A percentile compares a stretch with the other conserved stretches of the same genome.
Conservation (phyloP, 2,113 vertebrate genomes). For the Theristicus caerulescens region DNA sequence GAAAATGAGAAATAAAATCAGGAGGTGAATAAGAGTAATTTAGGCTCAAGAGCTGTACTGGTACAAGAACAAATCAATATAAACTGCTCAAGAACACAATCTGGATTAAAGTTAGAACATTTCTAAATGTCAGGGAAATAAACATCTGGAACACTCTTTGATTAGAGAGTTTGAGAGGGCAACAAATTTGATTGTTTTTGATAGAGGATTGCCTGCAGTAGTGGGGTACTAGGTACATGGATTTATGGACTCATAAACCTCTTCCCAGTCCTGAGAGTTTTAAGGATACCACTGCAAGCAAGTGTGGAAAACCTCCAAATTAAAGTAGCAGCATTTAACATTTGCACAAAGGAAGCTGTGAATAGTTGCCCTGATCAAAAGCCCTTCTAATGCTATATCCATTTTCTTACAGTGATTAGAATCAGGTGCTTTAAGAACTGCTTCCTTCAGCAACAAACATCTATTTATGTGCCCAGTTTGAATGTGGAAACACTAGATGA, state of each 20-base stretch:
- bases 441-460: slow-evolving; percentile 11
- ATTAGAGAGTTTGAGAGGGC: not conserved
- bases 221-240: not conserved
- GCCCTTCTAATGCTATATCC: not conserved
- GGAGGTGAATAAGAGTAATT: not conserved
- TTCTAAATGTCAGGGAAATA: not conserved
- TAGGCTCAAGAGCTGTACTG: not conserved
- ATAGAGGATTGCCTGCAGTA: not conserved
- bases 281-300: not conserved
- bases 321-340: not conserved
- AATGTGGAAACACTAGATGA: not conserved
- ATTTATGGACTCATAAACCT: not conserved
- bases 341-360: not conserved
- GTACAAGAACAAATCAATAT: not conserved
- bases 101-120: not conserved
- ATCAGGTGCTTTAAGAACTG: not conserved
- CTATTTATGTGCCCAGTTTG: not conserved
- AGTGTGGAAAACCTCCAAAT: not conserved
- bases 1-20: not conserved
- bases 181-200: not conserved
- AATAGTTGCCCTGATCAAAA: not conserved
- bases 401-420: not conserved
- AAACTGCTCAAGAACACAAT: not conserved
- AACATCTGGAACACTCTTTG: not conserved
- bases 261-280: not conserved